Base-by-base conservation (phyloP, 35 echinoderm and acorn worm species). In the Ophiothrix spiculata region DNA sequence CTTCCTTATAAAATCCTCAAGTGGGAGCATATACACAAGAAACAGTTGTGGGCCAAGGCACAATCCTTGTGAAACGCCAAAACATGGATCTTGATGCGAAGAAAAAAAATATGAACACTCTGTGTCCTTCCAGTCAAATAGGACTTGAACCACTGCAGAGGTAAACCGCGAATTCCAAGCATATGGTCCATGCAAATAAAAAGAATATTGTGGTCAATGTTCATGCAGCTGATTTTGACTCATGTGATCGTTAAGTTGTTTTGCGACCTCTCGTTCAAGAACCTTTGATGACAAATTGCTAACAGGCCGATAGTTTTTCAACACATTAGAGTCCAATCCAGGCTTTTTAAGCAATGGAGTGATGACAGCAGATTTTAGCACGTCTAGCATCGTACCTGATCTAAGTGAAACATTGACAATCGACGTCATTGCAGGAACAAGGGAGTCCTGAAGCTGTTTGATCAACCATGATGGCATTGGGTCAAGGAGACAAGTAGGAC, bases 51-150 rank as follows among this genome's bases (percentile, higher is more conserved):
- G 88, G 21, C 88, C 88, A 6, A 90, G 42, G 34, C 84, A 80
- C 0, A 81, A 90, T 80, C 88, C 88, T 36, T 90, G 88, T n/a
- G 88, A 81, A 31, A 90, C 88, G 36, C 88, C 88, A 77, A 64
- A 54, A 21, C 21, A 23, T 10, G 19, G 40, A 25, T 23, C 40
- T 40, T 31, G 38, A 31, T 12, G 33, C 36, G 35, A 38, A 79
- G 16, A 23, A 13, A 15, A 33, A 33, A 79, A 38, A n/a, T 37
- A 37, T 40, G 39, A 40, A 37, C 25, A 79, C 16, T 17, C 77
- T 0, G 0, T 79, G 77, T 38, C n/a, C n/a, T 23, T 40, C 36
- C 13, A 10, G 36, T n/a, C 19, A 39, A 79, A 21, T 16, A 79
- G 36, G 16, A 39, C n/a, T 21, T 16, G 19, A 37, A 21, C 36